Evolutionary conservation across 2,888 invertebrate species (phyloP).

Genomic region (Ischnura elegans): DNA sequence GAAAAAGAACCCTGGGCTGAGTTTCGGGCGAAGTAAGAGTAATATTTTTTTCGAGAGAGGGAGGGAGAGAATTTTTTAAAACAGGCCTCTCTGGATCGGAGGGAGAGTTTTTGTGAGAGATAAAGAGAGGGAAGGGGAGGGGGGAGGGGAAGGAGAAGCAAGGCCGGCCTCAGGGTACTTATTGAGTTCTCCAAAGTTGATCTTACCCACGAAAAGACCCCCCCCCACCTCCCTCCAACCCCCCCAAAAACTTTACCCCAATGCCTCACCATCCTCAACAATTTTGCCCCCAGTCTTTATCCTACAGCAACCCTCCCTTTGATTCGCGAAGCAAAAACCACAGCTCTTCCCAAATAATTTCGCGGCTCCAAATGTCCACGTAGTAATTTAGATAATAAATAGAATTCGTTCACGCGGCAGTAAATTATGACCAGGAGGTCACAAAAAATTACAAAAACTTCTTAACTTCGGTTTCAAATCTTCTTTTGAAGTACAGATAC

Average conservation of each 20-base stretch:
- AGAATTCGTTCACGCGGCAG: too few relatives aligned
- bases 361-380: too few relatives aligned
- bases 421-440: too few relatives aligned
- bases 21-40: neutral
- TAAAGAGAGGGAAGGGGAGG: neutral
- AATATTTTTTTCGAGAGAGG: neutral
- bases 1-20: neutral
- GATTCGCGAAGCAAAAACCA: neutral
- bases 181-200: conserved; percentile 38
- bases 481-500: too few relatives aligned
- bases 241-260: neutral
- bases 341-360: too few relatives aligned
- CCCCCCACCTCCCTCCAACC: neutral
- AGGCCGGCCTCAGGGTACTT: neutral
- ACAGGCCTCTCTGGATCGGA: neutral
- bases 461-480: too few relatives aligned
- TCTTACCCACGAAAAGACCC: neutral
- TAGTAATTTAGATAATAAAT: too few relatives aligned
- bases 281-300: neutral
- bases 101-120: too few relatives aligned
- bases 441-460: too few relatives aligned
- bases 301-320: neutral
- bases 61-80: neutral
- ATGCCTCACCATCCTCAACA: neutral
- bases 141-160: neutral